Base-by-base conservation (phyloP, 2,113 vertebrate genomes). In the Martes martes region DNA sequence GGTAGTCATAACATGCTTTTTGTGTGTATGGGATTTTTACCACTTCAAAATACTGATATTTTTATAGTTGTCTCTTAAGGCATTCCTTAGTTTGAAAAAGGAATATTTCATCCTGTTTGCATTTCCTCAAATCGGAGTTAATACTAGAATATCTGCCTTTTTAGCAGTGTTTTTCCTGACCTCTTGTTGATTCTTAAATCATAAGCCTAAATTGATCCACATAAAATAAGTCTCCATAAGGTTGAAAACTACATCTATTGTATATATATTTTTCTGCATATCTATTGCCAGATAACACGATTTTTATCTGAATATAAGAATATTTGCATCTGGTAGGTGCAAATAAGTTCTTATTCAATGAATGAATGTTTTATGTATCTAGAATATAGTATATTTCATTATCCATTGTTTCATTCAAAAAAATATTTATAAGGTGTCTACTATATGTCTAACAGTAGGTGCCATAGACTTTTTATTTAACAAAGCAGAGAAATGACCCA, bases 21-120 rank as follows among this genome's bases (percentile, higher is more conserved):
- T 18, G 31, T n/a, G 65, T 21, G 16, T n/a, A 94, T 97, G 94
- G 65, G 55, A 95, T 87, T 97, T 97, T 97, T 86, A 47, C 57
- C 74, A 97, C 96, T 98, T 96, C 71, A 96, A 76, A 79, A 26
- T 59, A 69, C 81, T 83, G 78, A 42, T 63, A 95, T 39, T 90
- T 42, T 42, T 96, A 26, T 95, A 87, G 81, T 96, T 88, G 69
- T 90, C 33, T 73, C 69, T 96, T 94, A 84, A 89, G 96, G 4
- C 33, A 50, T 90, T 96, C 79, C 95, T 0, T 52, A 93, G 28
- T 96, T 76, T 16, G 31, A 81, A 55, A 33, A 96, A 47, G 26
- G 93, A 6, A 14, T 19, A 42, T 33, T 63, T 82, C 45, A 63
- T 9, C 2, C 23, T 80, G 19, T 80, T 91, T 45, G 45, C 7